Conservation (phyloP, 2,113 vertebrate species). For the Pseudopodoces humilis region DNA sequence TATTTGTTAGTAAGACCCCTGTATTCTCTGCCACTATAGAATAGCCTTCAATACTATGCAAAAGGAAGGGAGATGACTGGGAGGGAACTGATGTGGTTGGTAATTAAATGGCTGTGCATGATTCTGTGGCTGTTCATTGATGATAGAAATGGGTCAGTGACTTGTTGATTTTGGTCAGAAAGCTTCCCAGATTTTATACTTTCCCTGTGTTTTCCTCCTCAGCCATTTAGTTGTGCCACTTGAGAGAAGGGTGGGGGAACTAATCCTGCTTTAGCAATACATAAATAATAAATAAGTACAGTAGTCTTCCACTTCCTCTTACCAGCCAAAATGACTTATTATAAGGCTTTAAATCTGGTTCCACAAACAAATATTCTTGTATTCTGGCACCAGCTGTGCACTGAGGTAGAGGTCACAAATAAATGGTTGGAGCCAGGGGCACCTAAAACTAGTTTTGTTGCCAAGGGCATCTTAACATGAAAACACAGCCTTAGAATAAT, state of each 20-base stretch:
- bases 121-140: not conserved
- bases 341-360: not conserved
- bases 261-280: not conserved
- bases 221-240: not conserved
- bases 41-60: not conserved
- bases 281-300: not conserved
- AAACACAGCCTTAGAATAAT: not conserved
- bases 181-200: not conserved
- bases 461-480: not conserved
- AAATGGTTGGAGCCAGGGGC: not conserved
- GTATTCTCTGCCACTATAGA: not conserved
- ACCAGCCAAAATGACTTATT: not conserved
- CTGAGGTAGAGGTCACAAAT: not conserved
- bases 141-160: not conserved
- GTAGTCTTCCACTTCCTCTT: not conserved
- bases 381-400: not conserved
- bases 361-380: not conserved
- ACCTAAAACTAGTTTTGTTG: not conserved
- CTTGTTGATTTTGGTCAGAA: not conserved
- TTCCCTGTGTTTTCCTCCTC: not conserved
- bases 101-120: not conserved
- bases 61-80: not conserved
- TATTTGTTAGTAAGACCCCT: not conserved
- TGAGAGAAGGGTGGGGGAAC: not conserved
- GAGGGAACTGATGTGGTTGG: not conserved